Evolutionary conservation across 2,888 invertebrate genomes (phyloP).

Genomic region (Disparrhopalites patrizii): DNA sequence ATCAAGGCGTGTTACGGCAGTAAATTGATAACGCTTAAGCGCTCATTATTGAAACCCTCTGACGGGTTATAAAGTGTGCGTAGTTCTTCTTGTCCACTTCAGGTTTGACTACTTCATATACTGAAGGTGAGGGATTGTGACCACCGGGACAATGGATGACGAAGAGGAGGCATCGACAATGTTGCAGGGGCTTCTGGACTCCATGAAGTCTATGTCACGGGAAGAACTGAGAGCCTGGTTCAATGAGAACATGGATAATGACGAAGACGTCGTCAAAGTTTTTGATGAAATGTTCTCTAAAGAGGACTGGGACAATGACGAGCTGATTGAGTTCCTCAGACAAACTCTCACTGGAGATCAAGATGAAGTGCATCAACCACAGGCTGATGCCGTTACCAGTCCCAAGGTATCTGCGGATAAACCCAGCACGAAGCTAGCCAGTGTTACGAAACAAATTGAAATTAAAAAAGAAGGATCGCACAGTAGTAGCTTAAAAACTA

Average conservation of each 20-base stretch:
- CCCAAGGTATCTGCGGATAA: no score
- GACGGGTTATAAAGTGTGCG: no score
- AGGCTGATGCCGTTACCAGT: not conserved
- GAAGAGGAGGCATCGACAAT: constrained; percentile 1
- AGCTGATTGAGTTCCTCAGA: not conserved
- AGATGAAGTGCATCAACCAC: not conserved
- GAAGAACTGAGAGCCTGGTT: not conserved
- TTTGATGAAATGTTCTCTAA: constrained; percentile 12
- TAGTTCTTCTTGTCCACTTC: no score
- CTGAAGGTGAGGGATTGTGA: not conserved
- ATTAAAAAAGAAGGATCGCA: not conserved
- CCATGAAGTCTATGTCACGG: not conserved
- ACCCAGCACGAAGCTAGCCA: not conserved
- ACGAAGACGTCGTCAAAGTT: constrained; percentile 27
- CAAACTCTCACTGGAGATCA: not conserved
- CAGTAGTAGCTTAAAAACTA: no score
- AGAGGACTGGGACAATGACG: not conserved
- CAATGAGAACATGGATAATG: constrained; percentile 16
- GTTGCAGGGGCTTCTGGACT: not conserved
- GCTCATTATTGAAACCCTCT: no score
- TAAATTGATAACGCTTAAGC: no score
- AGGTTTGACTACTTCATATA: not conserved
- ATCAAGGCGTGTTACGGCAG: no score
- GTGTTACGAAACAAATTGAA: not conserved
- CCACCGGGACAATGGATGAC: constrained; percentile 10